These are phyloP conservation scores for Progne subis DNA, from an alignment of 2,113 vertebrate genomes.

Conservation along the genomic window DNA sequence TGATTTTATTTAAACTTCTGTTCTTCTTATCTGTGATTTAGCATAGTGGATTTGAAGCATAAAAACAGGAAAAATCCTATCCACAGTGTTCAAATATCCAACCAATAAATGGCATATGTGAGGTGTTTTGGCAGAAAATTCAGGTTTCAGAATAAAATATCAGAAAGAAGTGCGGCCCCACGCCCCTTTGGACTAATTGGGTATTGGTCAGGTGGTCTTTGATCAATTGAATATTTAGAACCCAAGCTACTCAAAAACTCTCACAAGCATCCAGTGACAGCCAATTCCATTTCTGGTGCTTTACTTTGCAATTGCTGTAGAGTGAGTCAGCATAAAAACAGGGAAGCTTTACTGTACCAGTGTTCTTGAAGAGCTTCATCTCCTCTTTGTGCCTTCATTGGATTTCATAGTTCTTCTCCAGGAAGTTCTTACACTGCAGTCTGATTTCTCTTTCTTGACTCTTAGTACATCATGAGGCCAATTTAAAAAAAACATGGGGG, in stretches of 20 bases:
- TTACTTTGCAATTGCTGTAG: neutral
- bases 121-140: neutral
- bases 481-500: accelerated
- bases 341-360: neutral
- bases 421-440: neutral
- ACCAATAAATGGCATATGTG: neutral
- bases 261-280: neutral
- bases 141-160: neutral
- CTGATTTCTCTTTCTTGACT: neutral
- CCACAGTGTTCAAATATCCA: neutral
- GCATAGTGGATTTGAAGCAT: neutral
- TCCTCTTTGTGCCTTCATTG: neutral
- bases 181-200: neutral
- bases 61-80: neutral
- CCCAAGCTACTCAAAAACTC: neutral
- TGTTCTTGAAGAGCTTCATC: neutral
- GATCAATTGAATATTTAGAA: neutral
- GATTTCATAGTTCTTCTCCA: neutral
- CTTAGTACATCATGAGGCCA: neutral
- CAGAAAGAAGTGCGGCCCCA: neutral
- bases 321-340: neutral
- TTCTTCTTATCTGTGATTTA: neutral
- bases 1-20: neutral
- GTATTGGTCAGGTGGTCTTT: neutral
- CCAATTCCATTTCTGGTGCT: neutral